Evolutionary conservation across 2,113 vertebrate species (phyloP).

Genomic region (Rhinolophus sinicus): DNA sequence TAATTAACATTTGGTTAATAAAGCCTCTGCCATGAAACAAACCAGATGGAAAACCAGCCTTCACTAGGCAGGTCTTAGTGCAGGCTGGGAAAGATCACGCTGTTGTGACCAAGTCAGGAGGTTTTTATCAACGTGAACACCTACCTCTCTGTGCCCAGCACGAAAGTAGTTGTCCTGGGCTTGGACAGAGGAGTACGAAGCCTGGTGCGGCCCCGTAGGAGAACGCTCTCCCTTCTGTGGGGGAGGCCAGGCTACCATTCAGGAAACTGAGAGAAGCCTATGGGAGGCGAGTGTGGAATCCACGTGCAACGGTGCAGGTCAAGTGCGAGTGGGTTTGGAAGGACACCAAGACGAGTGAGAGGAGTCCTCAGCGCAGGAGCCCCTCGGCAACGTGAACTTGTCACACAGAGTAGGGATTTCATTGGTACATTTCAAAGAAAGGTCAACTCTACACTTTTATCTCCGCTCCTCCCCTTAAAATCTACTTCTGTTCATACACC

Average conservation of each 20-base stretch:
- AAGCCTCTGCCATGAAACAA: neutral
- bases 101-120: neutral
- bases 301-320: neutral
- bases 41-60: slow-evolving; percentile 3
- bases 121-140: neutral
- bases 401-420: neutral
- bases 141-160: neutral
- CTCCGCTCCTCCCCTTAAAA: no score
- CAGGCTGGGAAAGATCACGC: neutral
- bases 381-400: neutral
- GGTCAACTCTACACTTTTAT: neutral
- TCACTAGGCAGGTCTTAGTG: neutral
- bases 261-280: neutral
- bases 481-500: no score
- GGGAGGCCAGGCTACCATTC: neutral
- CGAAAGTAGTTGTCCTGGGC: neutral
- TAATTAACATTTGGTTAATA: slow-evolving; percentile 36
- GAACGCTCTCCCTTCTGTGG: neutral
- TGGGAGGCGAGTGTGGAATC: neutral
- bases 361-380: neutral
- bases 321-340: neutral
- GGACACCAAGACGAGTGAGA: neutral
- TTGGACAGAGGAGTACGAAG: neutral
- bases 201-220: neutral
- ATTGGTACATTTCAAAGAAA: neutral